Percentiles rank a stretch among this genome's conserved stretches.
phyloP scores from a whole-genome alignment of 2,888 invertebrate species.

The Camponotus fellah region DNA sequence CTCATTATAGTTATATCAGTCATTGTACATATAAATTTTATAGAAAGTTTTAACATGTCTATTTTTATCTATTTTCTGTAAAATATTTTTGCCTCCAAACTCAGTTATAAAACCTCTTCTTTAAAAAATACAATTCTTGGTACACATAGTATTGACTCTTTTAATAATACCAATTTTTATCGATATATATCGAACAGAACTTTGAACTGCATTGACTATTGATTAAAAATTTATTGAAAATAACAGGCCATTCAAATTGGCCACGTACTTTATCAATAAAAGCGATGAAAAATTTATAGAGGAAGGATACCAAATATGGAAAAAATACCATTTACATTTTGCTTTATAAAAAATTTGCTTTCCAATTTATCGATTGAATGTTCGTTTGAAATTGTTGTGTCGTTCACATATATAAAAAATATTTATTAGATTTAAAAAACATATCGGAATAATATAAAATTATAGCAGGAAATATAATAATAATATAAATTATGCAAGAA shows the following conservation, averaged over 20 bases:
- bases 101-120: not conserved
- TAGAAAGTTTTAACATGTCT: not conserved
- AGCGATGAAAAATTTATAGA: conserved; percentile 37
- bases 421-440: conserved; percentile 3
- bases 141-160: not conserved
- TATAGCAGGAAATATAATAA: not conserved
- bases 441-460: not conserved
- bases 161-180: conserved; percentile 19
- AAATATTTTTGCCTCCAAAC: conserved; percentile 11
- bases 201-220: conserved; percentile 22
- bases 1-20: conserved; percentile 24
- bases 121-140: not conserved
- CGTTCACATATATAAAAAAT: not conserved
- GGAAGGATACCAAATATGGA: conserved; percentile 29
- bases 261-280: conserved; percentile 7
- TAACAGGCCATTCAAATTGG: conserved; percentile 19
- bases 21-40: not conserved
- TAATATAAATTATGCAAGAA: not conserved
- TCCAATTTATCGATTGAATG: conserved; percentile 12
- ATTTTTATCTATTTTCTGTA: not conserved
- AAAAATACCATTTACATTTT: conserved; percentile 26
- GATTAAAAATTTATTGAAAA: conserved; percentile 40
- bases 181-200: conserved; percentile 7
- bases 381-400: conserved; percentile 12
- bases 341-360: conserved; percentile 31